Conservation (phyloP, 1,140 invertebrate species). For the Choristoneura fumiferana region DNA sequence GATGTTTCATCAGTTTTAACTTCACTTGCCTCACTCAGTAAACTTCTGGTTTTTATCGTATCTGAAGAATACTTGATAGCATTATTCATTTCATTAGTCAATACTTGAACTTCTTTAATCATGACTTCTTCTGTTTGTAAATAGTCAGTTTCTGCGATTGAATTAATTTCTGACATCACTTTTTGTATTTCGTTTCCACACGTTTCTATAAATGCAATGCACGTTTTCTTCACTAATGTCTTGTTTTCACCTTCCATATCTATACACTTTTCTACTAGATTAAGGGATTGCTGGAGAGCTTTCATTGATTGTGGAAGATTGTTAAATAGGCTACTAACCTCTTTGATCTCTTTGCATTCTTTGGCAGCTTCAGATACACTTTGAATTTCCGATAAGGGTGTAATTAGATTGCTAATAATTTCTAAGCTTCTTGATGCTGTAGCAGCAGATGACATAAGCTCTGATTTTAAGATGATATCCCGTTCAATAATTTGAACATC, state of each 20-base stretch:
- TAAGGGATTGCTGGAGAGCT: constrained; percentile 80
- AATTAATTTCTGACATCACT: constrained; percentile 45
- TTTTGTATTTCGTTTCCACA: constrained; percentile 77
- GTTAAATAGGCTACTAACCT: constrained; percentile 76
- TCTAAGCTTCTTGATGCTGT: constrained; percentile 82
- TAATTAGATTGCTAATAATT: constrained; percentile 81
- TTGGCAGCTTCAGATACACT: constrained; percentile 77
- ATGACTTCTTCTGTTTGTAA: constrained; percentile 37
- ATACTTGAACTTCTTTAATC: constrained; percentile 58
- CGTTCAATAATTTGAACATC: constrained; percentile 79
- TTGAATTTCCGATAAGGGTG: constrained; percentile 82
- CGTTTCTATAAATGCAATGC: constrained; percentile 80
- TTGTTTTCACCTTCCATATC: constrained; percentile 82
- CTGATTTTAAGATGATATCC: constrained; percentile 80
- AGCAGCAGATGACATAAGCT: constrained; percentile 81
- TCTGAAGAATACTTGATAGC: constrained; percentile 75
- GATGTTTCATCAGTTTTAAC: constrained; percentile 66
- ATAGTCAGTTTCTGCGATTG: constrained; percentile 32
- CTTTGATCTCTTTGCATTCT: constrained; percentile 58
- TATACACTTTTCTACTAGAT: constrained; percentile 83
- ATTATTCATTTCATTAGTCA: constrained; percentile 73
- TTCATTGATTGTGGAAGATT: constrained; percentile 80
- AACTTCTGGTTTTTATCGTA: constrained; percentile 73
- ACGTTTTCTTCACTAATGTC: constrained; percentile 82
- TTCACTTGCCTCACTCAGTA: constrained; percentile 76